Evolutionary conservation across 2,797 vertebrate species (phyloP).

Genomic region (Liasis olivaceus): DNA sequence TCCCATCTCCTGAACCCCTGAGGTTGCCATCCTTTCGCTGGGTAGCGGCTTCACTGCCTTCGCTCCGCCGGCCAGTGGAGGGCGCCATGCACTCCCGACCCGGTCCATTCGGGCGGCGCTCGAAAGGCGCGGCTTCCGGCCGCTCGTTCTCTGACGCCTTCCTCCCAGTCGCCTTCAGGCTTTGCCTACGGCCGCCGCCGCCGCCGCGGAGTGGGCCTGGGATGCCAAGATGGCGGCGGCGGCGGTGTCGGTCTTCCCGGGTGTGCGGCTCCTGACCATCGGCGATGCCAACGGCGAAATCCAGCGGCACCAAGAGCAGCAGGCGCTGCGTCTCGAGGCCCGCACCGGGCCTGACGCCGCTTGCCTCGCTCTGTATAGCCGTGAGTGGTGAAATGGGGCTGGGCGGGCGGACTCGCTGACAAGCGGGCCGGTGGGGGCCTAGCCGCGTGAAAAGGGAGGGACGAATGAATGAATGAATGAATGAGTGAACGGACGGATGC

Average conservation of each 20-base stretch:
- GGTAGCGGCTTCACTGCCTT: not conserved
- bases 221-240: slow-evolving; percentile 86
- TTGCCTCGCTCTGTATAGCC: slow-evolving; percentile 89
- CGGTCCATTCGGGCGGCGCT: slow-evolving; percentile 3
- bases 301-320: slow-evolving; percentile 94
- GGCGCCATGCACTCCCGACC: not conserved
- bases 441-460: not conserved
- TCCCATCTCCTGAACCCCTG: not conserved
- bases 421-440: not conserved
- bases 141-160: slow-evolving; percentile 7
- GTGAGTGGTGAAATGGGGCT: slow-evolving; percentile 75
- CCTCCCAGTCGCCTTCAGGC: not conserved
- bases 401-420: not conserved
- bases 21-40: not conserved
- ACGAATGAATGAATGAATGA: not conserved
- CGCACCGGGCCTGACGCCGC: slow-evolving; percentile 87
- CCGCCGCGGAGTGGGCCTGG: slow-evolving; percentile 62
- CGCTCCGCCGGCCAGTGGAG: not conserved
- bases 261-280: slow-evolving; percentile 95
- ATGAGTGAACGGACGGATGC: no score
- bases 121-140: slow-evolving; percentile 50
- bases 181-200: slow-evolving; percentile 27
- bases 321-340: slow-evolving; percentile 89
- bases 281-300: slow-evolving; percentile 97
- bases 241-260: slow-evolving; percentile 91